phyloP scores from a whole-genome alignment of 2,113 vertebrate species.

The Phrynosoma blainvillii region DNA sequence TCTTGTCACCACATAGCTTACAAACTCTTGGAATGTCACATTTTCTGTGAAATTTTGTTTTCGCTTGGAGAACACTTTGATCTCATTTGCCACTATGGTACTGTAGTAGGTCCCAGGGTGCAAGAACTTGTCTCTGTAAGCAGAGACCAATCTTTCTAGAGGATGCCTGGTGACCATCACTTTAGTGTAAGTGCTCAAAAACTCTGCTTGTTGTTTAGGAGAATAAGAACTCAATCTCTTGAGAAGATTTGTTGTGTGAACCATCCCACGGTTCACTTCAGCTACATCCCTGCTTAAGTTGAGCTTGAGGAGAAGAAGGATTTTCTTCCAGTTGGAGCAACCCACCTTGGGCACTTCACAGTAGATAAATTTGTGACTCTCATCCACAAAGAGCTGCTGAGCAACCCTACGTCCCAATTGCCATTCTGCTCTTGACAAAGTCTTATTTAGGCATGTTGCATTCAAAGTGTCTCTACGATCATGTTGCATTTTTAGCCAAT shows the following conservation, averaged over 20 bases:
- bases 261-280: constrained; percentile 45
- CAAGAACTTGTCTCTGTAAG: constrained; percentile 74
- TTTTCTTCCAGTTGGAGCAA: constrained; percentile 75
- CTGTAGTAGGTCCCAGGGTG: constrained; percentile 60
- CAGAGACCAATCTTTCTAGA: constrained; percentile 72
- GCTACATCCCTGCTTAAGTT: constrained; percentile 35
- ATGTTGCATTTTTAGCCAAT: constrained; percentile 58
- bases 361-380: constrained; percentile 67
- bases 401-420: constrained; percentile 14
- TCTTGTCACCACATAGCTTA: constrained; percentile 45
- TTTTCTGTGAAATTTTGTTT: constrained; percentile 36
- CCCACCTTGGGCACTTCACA: constrained; percentile 76
- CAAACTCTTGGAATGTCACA: constrained; percentile 70
- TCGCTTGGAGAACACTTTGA: constrained; percentile 47
- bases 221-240: constrained; percentile 55
- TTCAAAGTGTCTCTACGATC: constrained; percentile 46
- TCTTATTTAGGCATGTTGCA: constrained; percentile 53
- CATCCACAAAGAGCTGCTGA: constrained; percentile 67
- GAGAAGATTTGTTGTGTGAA: constrained; percentile 53
- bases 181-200: constrained; percentile 68
- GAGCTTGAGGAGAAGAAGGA: constrained; percentile 63
- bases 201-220: constrained; percentile 27
- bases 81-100: constrained; percentile 50
- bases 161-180: constrained; percentile 74
- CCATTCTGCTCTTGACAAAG: constrained; percentile 22